phyloP scores from a whole-genome alignment of 2,888 invertebrate species.

The Temnothorax unifasciatus region DNA sequence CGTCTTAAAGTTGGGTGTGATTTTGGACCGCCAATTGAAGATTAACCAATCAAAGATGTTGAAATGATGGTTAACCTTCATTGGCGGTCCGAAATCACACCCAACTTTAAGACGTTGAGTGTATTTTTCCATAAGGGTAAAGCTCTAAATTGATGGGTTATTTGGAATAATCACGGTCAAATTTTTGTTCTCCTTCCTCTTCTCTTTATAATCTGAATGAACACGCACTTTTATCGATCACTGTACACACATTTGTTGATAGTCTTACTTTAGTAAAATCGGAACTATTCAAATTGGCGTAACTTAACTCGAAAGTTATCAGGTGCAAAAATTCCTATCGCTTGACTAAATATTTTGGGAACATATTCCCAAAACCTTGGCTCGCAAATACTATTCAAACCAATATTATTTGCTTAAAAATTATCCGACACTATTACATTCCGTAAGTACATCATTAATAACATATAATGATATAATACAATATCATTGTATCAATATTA shows the following conservation, averaged over 20 bases:
- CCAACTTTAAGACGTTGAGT: no score
- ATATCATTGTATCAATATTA: conserved; percentile 4
- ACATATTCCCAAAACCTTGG: conserved; percentile 4
- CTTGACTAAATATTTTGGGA: background rate
- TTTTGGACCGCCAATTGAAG: no score
- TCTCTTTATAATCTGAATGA: conserved; percentile 54
- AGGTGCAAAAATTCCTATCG: background rate
- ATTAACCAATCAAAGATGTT: no score
- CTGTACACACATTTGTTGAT: conserved; percentile 61
- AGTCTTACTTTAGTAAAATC: conserved; percentile 66
- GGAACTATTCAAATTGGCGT: conserved; percentile 74
- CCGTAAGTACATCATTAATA: background rate
- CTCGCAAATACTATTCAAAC: background rate
- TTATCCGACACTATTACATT: conserved; percentile 2
- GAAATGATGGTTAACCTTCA: no score
- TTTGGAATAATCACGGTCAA: background rate
- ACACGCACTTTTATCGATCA: conserved; percentile 37
- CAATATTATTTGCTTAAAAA: background rate
- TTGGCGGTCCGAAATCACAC: no score
- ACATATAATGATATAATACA: background rate
- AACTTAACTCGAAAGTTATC: conserved; percentile 14
- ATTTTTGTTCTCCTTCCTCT: conserved; percentile 15
- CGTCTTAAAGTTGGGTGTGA: no score
- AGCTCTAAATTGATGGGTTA: background rate
- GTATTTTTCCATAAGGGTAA: no score